A percentile compares a stretch with the other conserved stretches of the same genome.
Evolutionary conservation across 2,888 invertebrate genomes (phyloP).

Genomic region (Onthophagus sagittarius): DNA sequence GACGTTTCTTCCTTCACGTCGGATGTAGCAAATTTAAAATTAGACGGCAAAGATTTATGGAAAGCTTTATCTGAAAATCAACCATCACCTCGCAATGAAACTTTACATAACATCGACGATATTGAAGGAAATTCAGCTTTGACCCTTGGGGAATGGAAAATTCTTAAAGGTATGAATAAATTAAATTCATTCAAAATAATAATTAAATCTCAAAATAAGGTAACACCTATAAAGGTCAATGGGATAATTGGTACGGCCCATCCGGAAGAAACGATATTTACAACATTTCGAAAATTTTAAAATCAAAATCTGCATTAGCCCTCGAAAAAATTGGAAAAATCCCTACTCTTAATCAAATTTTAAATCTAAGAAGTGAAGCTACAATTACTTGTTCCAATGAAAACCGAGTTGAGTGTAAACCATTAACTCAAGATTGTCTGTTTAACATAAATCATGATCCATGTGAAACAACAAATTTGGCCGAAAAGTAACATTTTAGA

Average conservation of each 20-base stretch:
- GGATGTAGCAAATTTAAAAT: constrained; percentile 17
- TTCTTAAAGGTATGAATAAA: constrained; percentile 62
- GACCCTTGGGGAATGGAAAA: constrained; percentile 71
- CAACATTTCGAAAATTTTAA: constrained; percentile 52
- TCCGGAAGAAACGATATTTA: constrained; percentile 62
- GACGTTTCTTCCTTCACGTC: constrained; percentile 16
- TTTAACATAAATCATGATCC: constrained; percentile 81
- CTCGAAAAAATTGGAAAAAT: constrained; percentile 53
- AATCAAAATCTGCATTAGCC: constrained; percentile 55
- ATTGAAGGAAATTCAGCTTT: constrained; percentile 67
- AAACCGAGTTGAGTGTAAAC: constrained; percentile 55
- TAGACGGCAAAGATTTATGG: constrained; percentile 80
- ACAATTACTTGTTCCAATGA: constrained; percentile 54
- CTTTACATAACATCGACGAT: constrained; percentile 88
- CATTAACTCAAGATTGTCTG: constrained; percentile 67
- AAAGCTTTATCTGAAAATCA: constrained; percentile 59
- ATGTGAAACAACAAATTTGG: constrained; percentile 77
- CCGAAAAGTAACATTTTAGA: constrained; percentile 35
- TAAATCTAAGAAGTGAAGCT: constrained; percentile 50
- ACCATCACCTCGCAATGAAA: constrained; percentile 58
- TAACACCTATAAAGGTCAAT: constrained; percentile 51
- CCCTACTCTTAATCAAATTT: constrained; percentile 51
- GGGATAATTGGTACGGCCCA: constrained; percentile 83
- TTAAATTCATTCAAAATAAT: background rate
- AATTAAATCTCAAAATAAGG: constrained; percentile 36